Conservation (phyloP, 2,888 invertebrate species). For the Ptycholaimellus sp. region DNA sequence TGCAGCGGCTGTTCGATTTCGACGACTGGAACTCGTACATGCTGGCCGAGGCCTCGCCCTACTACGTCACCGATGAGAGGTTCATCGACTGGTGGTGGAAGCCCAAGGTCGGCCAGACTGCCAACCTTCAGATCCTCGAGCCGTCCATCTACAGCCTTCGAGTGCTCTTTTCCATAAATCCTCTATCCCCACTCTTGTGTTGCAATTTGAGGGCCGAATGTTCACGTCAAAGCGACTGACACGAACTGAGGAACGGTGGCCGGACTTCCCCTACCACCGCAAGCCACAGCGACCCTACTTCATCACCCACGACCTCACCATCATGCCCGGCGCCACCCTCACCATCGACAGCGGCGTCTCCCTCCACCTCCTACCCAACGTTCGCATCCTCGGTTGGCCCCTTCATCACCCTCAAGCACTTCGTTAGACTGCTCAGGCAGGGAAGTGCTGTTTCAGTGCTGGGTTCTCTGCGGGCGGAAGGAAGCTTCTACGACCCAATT, state of each 20-base stretch:
- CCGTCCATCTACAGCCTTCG: neutral
- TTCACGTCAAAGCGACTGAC: conserved; percentile 16
- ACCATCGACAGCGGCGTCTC: conserved; percentile 64
- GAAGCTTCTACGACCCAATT: conserved; percentile 40
- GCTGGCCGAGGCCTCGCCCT: conserved; percentile 67
- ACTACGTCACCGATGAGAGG: conserved; percentile 44
- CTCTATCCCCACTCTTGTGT: too few relatives aligned
- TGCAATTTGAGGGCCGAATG: conserved; percentile 21
- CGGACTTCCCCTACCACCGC: conserved; percentile 14
- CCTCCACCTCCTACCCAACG: conserved; percentile 76
- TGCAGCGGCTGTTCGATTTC: too few relatives aligned
- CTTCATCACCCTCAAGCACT: neutral
- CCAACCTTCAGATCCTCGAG: neutral
- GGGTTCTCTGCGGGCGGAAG: conserved; percentile 61
- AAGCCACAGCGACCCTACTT: conserved; percentile 40
- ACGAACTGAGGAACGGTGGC: conserved; percentile 16
- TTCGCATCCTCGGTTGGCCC: conserved; percentile 33
- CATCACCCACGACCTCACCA: conserved; percentile 65
- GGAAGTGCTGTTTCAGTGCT: conserved; percentile 82
- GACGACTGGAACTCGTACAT: conserved; percentile 98
- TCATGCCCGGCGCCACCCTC: conserved; percentile 74
- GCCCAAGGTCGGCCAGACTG: neutral
- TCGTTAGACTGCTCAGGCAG: too few relatives aligned
- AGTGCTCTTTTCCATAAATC: neutral
- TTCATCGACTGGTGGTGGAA: conserved; percentile 23